Conservation (phyloP, 2,113 vertebrate genomes). For the Zingel zingel region DNA sequence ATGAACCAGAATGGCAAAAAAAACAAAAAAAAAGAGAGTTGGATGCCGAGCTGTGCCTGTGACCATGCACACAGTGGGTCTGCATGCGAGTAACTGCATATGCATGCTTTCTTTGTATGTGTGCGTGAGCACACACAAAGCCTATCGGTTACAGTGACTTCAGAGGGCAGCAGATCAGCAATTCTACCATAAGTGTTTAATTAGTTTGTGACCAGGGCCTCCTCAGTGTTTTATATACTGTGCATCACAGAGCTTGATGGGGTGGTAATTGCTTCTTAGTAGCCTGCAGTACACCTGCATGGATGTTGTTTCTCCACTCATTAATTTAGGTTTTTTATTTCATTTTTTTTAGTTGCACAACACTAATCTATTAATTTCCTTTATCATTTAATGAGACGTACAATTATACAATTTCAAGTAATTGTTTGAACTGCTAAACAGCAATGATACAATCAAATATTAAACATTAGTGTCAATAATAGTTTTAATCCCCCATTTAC, state of each 20-base stretch:
- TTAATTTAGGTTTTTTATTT: neutral
- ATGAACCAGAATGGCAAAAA: conserved; percentile 28
- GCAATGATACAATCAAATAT: neutral
- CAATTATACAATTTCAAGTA: neutral
- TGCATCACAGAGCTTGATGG: neutral
- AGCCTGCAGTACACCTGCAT: neutral
- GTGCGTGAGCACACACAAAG: conserved; percentile 9
- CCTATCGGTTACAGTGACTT: neutral
- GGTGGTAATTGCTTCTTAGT: neutral
- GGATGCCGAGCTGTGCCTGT: neutral
- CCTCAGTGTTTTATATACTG: neutral
- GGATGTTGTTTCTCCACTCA: neutral
- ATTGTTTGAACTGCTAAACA: neutral
- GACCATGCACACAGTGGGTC: neutral
- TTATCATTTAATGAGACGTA: neutral
- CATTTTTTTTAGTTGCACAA: neutral
- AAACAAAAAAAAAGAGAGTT: conserved; percentile 17
- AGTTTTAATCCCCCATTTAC: neutral
- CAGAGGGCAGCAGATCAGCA: neutral
- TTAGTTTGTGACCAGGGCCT: conserved; percentile 11
- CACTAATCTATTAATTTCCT: neutral
- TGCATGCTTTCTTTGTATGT: conserved; percentile 1
- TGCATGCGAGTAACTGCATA: neutral
- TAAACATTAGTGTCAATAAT: neutral
- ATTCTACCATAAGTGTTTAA: neutral